phyloP scores from a whole-genome alignment of 2,888 invertebrate genomes.

The Eupsilia transversa region DNA sequence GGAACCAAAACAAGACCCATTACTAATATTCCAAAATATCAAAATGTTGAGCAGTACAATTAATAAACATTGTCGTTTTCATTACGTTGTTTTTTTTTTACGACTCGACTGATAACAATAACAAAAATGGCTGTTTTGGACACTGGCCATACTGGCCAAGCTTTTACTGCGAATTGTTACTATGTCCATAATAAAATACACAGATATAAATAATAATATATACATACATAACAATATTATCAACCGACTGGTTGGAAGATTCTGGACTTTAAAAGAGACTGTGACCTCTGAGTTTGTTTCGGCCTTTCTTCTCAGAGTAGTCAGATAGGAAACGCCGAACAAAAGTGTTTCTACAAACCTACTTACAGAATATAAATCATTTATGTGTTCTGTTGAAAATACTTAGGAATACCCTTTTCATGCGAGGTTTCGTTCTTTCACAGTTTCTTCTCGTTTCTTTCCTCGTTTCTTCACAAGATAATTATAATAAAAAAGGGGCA shows the following conservation, averaged over 20 bases:
- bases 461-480: background rate
- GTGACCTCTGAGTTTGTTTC: too few relatives aligned
- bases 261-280: too few relatives aligned
- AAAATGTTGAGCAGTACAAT: background rate
- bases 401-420: background rate
- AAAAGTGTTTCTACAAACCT: too few relatives aligned
- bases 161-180: slow-evolving; percentile 38
- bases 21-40: background rate
- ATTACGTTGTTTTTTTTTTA: slow-evolving; percentile 36
- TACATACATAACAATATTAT: slow-evolving; percentile 21
- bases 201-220: slow-evolving; percentile 8
- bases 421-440: background rate
- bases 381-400: background rate
- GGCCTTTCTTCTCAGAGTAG: too few relatives aligned
- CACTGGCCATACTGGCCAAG: slow-evolving; percentile 52
- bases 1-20: background rate
- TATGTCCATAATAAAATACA: slow-evolving; percentile 35
- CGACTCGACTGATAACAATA: slow-evolving; percentile 40
- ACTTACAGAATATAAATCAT: too few relatives aligned
- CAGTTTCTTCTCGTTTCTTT: too few relatives aligned
- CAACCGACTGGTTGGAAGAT: background rate
- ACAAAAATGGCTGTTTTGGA: slow-evolving; percentile 58
- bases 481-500: background rate
- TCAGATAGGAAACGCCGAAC: too few relatives aligned
- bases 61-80: background rate